Conservation (phyloP, 2,797 vertebrate species). For the Trichosurus vulpecula region DNA sequence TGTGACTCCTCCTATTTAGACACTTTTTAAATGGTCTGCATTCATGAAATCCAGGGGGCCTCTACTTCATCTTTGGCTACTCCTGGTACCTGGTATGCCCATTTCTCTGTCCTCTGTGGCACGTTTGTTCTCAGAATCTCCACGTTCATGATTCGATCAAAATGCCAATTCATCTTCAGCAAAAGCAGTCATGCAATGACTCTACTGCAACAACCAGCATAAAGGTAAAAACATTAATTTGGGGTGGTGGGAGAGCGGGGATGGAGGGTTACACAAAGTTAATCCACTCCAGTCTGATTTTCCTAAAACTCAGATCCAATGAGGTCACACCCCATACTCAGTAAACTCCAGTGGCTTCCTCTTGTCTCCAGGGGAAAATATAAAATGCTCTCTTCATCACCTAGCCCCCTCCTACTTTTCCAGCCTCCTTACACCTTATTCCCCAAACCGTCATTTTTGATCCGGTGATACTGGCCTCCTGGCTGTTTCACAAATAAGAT, state of each 20-base stretch:
- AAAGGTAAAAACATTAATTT: slow-evolving; percentile 53
- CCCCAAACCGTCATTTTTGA: not conserved
- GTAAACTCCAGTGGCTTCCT: not conserved
- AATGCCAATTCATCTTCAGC: slow-evolving; percentile 7
- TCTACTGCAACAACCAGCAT: slow-evolving; percentile 18
- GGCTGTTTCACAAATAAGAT: not conserved
- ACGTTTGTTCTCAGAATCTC: slow-evolving; percentile 41
- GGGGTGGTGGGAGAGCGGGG: too few species aligned
- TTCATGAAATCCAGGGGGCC: not conserved
- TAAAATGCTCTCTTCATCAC: not conserved
- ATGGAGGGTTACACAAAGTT: not conserved
- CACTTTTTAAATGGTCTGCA: slow-evolving; percentile 18
- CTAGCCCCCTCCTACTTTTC: not conserved
- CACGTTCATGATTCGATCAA: slow-evolving; percentile 30
- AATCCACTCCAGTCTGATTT: not conserved
- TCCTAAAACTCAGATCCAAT: not conserved
- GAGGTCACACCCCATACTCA: not conserved
- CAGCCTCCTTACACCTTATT: not conserved
- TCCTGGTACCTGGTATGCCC: not conserved
- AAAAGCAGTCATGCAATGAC: slow-evolving; percentile 43
- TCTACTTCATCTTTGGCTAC: not conserved
- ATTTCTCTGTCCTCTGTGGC: slow-evolving; percentile 35
- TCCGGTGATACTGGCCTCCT: not conserved
- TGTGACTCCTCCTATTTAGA: not conserved
- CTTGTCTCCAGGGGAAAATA: not conserved